Evolutionary conservation across 2,888 invertebrate species (phyloP).

Genomic region (Morpho achilles): DNA sequence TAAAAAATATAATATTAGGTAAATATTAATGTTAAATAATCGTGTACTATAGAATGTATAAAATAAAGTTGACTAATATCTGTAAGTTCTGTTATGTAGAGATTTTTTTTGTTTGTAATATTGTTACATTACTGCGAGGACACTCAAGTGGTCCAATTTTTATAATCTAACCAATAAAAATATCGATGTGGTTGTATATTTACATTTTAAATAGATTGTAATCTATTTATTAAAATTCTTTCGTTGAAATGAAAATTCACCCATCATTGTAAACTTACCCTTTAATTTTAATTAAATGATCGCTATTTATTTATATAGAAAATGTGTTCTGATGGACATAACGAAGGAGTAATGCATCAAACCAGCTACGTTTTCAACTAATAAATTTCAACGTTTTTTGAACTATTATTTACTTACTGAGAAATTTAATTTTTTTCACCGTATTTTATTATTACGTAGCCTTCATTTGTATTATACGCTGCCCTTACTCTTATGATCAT

Average conservation of each 20-base stretch:
- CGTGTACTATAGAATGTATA: slow-evolving; percentile 76
- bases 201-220: slow-evolving; percentile 77
- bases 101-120: slow-evolving; percentile 76
- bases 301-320: too few species aligned
- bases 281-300: slow-evolving; percentile 30
- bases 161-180: slow-evolving; percentile 78
- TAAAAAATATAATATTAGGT: slow-evolving; percentile 69
- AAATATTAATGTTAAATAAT: slow-evolving; percentile 75
- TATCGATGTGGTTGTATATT: slow-evolving; percentile 79
- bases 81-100: slow-evolving; percentile 79
- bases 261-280: slow-evolving; percentile 45
- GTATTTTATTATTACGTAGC: too few species aligned
- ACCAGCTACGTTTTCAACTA: too few species aligned
- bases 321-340: too few species aligned
- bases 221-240: slow-evolving; percentile 75
- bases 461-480: too few species aligned
- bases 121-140: slow-evolving; percentile 75
- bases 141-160: slow-evolving; percentile 76
- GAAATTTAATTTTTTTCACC: too few species aligned
- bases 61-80: slow-evolving; percentile 78
- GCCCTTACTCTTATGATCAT: too few species aligned
- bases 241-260: slow-evolving; percentile 56
- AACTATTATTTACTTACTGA: too few species aligned
- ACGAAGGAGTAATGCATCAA: too few species aligned
- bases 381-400: too few species aligned